A percentile compares a stretch with the other conserved stretches of the same genome.
These are phyloP conservation scores for Formica exsecta DNA, from an alignment of 1,140 invertebrate species.

Conservation along the genomic window DNA sequence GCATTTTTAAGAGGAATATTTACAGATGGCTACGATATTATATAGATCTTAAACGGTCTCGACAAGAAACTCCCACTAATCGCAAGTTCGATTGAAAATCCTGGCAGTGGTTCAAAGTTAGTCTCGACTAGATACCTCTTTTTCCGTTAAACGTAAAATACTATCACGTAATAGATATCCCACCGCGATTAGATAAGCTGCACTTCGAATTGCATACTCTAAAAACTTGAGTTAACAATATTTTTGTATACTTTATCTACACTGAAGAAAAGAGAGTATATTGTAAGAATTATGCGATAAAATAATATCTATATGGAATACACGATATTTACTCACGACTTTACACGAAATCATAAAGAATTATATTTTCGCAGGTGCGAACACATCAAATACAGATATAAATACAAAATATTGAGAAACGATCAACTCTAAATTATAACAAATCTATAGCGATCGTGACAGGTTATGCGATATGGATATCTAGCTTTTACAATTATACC, in stretches of 20 bases:
- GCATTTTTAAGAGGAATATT: conserved; percentile 1
- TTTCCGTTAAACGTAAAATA: conserved; percentile 41
- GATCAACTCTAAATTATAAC: conserved; percentile 52
- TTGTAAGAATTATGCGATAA: not conserved
- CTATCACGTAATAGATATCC: conserved; percentile 7
- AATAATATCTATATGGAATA: not conserved
- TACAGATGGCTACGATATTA: conserved; percentile 31
- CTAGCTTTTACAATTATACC: conserved; percentile 55
- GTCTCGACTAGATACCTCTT: conserved; percentile 37
- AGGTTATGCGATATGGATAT: conserved; percentile 49
- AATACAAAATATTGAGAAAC: conserved; percentile 41
- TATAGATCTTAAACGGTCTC: conserved; percentile 75
- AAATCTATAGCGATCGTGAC: conserved; percentile 48
- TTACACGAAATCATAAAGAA: not conserved
- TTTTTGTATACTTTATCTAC: not conserved
- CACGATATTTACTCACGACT: not conserved
- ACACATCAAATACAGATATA: not conserved
- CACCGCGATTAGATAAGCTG: not conserved
- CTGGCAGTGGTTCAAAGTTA: conserved; percentile 80
- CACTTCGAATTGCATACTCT: not conserved
- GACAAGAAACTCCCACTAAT: conserved; percentile 73
- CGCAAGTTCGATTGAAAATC: conserved; percentile 80
- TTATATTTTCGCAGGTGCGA: not conserved
- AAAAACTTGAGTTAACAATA: not conserved
- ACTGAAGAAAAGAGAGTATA: not conserved